Conservation (phyloP, 2,888 invertebrate species). For the Bursaphelenchus okinawaensis region DNA sequence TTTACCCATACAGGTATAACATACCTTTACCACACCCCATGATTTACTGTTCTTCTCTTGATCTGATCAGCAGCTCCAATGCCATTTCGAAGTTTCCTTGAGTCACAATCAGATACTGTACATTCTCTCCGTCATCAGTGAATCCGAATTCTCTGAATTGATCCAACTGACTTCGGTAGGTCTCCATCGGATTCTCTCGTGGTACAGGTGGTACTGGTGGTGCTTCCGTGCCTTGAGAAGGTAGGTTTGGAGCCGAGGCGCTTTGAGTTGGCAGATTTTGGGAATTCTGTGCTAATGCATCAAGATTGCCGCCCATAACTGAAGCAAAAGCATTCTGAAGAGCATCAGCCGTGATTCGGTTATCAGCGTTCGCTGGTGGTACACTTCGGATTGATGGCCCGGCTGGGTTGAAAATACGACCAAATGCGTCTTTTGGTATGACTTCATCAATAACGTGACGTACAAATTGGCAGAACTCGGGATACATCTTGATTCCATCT, state of each 20-base stretch:
- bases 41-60: constrained; percentile 48
- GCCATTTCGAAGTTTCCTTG: constrained; percentile 83
- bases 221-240: constrained; percentile 1
- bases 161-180: constrained; percentile 49
- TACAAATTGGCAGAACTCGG: not conserved
- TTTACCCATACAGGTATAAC: not conserved
- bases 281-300: too few relatives aligned
- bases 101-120: constrained; percentile 74
- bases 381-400: not conserved
- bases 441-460: not conserved
- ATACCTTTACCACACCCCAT: not conserved
- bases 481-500: not conserved
- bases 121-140: constrained; percentile 73
- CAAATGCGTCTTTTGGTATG: not conserved
- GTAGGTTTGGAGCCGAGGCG: not conserved
- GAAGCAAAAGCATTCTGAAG: not conserved
- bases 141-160: constrained; percentile 88
- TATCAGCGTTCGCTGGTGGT: not conserved
- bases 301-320: too few relatives aligned
- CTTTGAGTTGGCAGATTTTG: too few relatives aligned
- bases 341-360: not conserved
- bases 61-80: constrained; percentile 78
- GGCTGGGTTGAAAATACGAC: not conserved
- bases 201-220: not conserved
- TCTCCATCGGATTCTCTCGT: constrained; percentile 11